Evolutionary conservation across 1,140 invertebrate genomes (phyloP).

Genomic region (Probaryconus sp.): DNA sequence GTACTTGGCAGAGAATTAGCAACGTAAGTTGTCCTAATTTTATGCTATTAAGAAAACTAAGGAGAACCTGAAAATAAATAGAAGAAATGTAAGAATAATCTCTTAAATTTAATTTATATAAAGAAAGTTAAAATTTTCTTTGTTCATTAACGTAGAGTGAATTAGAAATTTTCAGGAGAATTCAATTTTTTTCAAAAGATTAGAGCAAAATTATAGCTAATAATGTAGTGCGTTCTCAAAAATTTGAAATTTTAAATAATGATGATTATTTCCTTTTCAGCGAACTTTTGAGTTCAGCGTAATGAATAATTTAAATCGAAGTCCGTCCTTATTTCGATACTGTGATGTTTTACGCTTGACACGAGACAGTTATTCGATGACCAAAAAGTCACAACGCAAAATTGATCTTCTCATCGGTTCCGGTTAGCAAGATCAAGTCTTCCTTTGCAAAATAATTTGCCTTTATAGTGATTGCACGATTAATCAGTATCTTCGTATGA

Average conservation of each 20-base stretch:
- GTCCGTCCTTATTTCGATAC: slow-evolving; percentile 73
- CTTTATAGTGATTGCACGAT: too few species aligned
- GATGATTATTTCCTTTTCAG: slow-evolving; percentile 62
- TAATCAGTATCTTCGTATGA: too few species aligned
- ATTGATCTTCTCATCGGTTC: slow-evolving; percentile 29
- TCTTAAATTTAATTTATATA: too few species aligned
- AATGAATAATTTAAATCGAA: slow-evolving; percentile 58
- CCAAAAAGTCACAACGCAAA: slow-evolving; percentile 44
- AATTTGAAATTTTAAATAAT: slow-evolving; percentile 14
- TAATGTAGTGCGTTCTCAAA: too few species aligned
- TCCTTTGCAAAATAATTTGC: slow-evolving; percentile 2
- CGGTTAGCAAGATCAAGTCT: slow-evolving; percentile 24
- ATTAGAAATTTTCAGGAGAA: too few species aligned
- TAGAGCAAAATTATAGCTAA: too few species aligned
- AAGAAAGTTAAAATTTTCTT: too few species aligned
- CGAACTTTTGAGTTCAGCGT: slow-evolving; percentile 77
- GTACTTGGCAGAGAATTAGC: slow-evolving; percentile 81
- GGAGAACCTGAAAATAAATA: too few species aligned
- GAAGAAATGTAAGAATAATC: too few species aligned
- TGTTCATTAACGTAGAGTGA: too few species aligned
- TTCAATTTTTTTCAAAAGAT: too few species aligned
- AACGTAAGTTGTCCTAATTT: slow-evolving; percentile 75
- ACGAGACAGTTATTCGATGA: slow-evolving; percentile 29
- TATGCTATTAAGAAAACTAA: too few species aligned
- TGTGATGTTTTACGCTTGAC: slow-evolving; percentile 72